phyloP scores from a whole-genome alignment of 2,113 vertebrate genomes.

The Chitala chitala region DNA sequence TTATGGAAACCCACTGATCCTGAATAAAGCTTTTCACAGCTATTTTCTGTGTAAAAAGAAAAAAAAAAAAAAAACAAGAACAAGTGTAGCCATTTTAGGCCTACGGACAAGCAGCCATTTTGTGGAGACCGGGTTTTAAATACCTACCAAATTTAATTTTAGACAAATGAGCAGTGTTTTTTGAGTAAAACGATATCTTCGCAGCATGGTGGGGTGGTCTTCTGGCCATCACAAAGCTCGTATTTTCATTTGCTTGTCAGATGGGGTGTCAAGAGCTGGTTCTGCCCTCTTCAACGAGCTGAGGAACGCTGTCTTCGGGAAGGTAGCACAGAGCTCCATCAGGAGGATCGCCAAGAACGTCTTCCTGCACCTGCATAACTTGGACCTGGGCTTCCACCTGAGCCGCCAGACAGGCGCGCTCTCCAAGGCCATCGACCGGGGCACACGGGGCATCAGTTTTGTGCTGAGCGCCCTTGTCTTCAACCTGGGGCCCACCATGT shows the following conservation, averaged over 20 bases:
- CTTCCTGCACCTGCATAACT: slow-evolving; percentile 92
- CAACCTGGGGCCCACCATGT: slow-evolving; percentile 92
- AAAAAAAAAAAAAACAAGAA: too few species aligned
- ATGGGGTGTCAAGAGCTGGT: slow-evolving; percentile 81
- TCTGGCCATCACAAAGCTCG: too few species aligned
- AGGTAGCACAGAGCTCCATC: slow-evolving; percentile 96
- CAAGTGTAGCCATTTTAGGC: neutral
- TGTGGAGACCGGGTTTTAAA: too few species aligned
- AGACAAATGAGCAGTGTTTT: too few species aligned
- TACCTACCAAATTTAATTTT: too few species aligned
- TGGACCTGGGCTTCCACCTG: slow-evolving; percentile 92
- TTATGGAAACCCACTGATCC: too few species aligned
- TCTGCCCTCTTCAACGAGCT: slow-evolving; percentile 91
- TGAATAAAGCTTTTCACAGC: neutral
- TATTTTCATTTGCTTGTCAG: slow-evolving; percentile 54
- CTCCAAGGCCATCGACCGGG: slow-evolving; percentile 95
- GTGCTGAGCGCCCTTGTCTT: slow-evolving; percentile 91
- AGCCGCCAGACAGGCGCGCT: slow-evolving; percentile 91
- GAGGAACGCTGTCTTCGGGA: slow-evolving; percentile 91
- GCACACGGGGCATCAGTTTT: slow-evolving; percentile 94
- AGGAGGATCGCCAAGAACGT: slow-evolving; percentile 92
- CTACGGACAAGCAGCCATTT: neutral
- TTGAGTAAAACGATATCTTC: neutral
- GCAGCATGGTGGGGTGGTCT: too few species aligned
- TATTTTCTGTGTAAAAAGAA: neutral